Evolutionary conservation across 2,113 vertebrate genomes (phyloP), one percentile per base, ranked within the genome.

Genomic region (Athene noctua): DNA sequence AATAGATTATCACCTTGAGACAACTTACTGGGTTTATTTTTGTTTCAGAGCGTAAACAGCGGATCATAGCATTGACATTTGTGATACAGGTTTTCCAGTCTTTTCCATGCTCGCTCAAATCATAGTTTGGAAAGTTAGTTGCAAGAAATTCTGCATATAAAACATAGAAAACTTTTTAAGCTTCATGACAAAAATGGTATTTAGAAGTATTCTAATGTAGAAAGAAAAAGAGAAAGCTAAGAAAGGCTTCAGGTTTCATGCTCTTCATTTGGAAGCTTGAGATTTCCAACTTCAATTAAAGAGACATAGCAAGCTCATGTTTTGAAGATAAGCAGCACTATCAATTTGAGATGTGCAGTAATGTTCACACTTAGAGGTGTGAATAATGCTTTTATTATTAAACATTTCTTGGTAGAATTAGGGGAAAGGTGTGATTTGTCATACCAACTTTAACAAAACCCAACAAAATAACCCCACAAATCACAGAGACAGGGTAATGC

Each of bases 71-170:
- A 80, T 96, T 98, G 79, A 99, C 96, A 71, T 95, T 94, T 13
- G 97, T 97, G 83, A 98, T 68, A 83, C 98, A 98, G 6, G 87
- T 92, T 95, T 97, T 98, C 98, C 98, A 99, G 90, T 98, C 98
- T 96, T 96, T 98, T 92, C 98, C 98, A 92, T 54, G 62, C 96
- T 98, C 98, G 0, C 87, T 86, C 91, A 99, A 97, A 94, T 99
- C 98, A 91, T 87, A 98, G 42, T 81, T 91, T 27, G 98, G 97
- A 72, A 98, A 99, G 71, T 58, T 44, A 80, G 71, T 52, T 84
- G 86, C 93, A 72, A 98, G 97, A 97, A 98, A 98, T 79, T 99
- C 98, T 99, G 86, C 27, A 96, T 52, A 95, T 16, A 90, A 93
- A 94, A 92, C 2, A 19, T 6, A 80, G 26, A 82, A 78, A 72